Evolutionary conservation across 2,888 invertebrate species (phyloP), one percentile per base, ranked within the genome.

Genomic region (Endotricha flammealis): DNA sequence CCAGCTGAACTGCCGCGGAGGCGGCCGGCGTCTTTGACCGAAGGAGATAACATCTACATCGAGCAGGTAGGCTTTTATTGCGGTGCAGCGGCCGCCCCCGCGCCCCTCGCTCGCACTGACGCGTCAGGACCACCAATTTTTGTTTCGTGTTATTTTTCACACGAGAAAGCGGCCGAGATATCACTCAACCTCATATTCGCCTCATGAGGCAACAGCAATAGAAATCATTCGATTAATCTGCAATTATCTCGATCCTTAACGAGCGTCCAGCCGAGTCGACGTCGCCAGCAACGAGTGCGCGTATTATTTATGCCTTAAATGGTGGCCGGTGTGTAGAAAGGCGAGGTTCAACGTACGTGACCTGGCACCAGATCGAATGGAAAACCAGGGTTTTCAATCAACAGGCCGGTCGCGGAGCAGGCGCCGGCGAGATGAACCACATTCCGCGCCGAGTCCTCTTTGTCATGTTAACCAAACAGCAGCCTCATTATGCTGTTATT

Each of bases 391-490:
- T 53, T 63, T 66, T 64, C 64, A 63, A 68, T 69, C 52, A 57
- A 59, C 48, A 50, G 45, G 50, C 51, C 46, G 44, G 39, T 38
- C 44, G 49, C 46, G 42, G 53, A 50, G 42, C 55, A 55, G 60
- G 73, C 76, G 79, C 67, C 76, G 70, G 62, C 57, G 58, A 72
- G 70, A 73, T 69, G 72, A 66, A 76, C 72, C 50, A 59, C 79
- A 81, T 81, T 79, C 81, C 77, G 46, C 49, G 45, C 41, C 46
- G 49, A 55, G 57, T 50, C 59, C 59, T 64, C 75, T 73, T 82
- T 83, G 83, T 83, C 75, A 80, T 80, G 81, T 71, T 75, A 83
- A 82, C 70, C 74, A 80, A 79, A 80, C 75, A 78, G 60, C 57
- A 61, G 62, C 54, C 65, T 77, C 74, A 75, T 77, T 81, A 81